Evolutionary conservation across 2,888 invertebrate species (phyloP).

Genomic region (Caenorhabditis auriculariae): DNA sequence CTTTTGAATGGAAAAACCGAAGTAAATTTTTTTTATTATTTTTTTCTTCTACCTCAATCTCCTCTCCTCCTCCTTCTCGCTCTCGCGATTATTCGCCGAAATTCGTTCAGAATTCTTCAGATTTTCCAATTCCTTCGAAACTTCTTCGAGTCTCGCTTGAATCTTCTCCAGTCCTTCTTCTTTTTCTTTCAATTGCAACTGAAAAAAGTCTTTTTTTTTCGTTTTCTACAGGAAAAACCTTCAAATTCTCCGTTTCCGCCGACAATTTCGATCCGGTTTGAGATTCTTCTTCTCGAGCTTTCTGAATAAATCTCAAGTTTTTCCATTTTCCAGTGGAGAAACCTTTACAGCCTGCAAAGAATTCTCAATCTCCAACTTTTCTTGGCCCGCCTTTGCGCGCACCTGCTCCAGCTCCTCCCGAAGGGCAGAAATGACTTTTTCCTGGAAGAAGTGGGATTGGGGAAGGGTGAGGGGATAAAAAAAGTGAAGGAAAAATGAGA

Average conservation of each 20-base stretch:
- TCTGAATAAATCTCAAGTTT: constrained; percentile 7
- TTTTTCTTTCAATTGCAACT: too few species aligned
- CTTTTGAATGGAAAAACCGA: too few species aligned
- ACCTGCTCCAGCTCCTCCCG: constrained; percentile 18
- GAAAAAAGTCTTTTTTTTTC: too few species aligned
- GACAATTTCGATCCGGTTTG: constrained; percentile 10
- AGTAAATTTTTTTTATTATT: too few species aligned
- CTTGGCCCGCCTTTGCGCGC: not conserved
- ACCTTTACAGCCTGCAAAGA: not conserved
- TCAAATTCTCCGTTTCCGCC: not conserved
- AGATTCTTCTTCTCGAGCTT: constrained; percentile 15
- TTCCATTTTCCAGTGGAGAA: not conserved
- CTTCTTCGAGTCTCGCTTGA: constrained; percentile 18
- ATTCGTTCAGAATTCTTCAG: too few species aligned
- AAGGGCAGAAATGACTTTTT: constrained; percentile 30
- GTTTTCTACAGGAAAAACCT: too few species aligned
- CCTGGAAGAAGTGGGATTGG: constrained; percentile 34
- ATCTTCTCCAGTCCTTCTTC: constrained; percentile 6
- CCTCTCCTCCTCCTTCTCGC: constrained; percentile 22
- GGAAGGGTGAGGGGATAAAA: too few species aligned
- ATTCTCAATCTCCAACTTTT: not conserved
- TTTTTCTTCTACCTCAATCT: constrained; percentile 21
- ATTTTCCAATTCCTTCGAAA: too few species aligned
- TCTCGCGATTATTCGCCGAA: constrained; percentile 15
- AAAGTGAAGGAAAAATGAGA: too few species aligned